Percentiles rank a stretch among this genome's conserved stretches.
Conservation (phyloP, 2,888 invertebrate species). For the Trissolcus japonicus region DNA sequence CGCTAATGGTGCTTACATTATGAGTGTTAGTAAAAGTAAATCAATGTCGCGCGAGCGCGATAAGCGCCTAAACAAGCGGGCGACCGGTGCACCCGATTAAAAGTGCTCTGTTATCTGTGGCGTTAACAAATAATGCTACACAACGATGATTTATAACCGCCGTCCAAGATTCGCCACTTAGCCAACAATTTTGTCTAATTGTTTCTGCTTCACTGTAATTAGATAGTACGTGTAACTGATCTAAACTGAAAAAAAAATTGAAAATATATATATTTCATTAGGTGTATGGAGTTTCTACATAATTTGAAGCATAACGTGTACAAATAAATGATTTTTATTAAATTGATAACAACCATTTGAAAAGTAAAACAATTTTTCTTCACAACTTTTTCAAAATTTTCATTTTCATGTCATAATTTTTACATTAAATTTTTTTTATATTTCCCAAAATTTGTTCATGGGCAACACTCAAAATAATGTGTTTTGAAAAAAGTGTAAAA, state of each 20-base stretch:
- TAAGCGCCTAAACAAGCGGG: constrained; percentile 35
- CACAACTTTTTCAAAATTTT: no score
- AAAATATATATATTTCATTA: no score
- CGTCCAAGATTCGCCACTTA: constrained; percentile 11
- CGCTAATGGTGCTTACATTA: constrained; percentile 55
- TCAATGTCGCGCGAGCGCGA: constrained; percentile 39
- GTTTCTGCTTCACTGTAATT: no score
- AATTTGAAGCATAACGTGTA: no score
- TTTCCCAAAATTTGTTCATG: no score
- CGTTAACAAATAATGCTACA: constrained; percentile 48
- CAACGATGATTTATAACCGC: constrained; percentile 30
- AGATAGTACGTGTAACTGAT: no score
- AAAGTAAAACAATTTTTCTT: not conserved
- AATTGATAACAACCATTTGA: not conserved
- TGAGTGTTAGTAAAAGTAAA: constrained; percentile 53
- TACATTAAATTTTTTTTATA: no score
- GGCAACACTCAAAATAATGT: no score
- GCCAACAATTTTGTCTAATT: not conserved
- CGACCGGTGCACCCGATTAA: constrained; percentile 29
- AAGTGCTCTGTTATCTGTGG: constrained; percentile 37
- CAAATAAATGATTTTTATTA: no score
- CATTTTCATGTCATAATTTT: not conserved
- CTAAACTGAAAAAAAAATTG: no score
- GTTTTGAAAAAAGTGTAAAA: no score
- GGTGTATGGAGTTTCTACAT: not conserved